Base-by-base conservation (phyloP, 2,797 vertebrate genomes). In the Pitangus sulphuratus region DNA sequence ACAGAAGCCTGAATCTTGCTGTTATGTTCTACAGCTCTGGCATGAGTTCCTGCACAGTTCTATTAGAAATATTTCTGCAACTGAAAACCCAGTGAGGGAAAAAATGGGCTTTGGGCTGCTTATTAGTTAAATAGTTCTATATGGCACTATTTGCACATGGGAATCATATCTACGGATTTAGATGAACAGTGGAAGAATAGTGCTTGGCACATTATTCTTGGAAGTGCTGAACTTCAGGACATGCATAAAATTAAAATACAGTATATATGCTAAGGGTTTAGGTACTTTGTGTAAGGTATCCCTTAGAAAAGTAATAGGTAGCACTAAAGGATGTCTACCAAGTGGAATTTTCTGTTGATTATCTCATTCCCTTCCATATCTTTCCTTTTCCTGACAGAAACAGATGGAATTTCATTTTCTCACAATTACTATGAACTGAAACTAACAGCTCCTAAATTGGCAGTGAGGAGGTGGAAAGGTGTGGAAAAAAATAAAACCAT, bases 371-470 rank as follows among this genome's bases (percentile, higher is more conserved):
- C 24, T 82, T 95, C 39, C 66, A 17, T 78, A 37, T 79, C 79
- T 78, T 91, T 87, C 47, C 80, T 81, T 82, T 94, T 87, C 61
- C 70, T 80, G 58, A 84, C 70, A 97, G 81, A 91, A 95, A 91
- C 91, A 96, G 91, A 93, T 89, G 88, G 86, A 93, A 92, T 89
- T 95, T 95, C 89, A 96, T 95, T 95, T 95, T 95, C 82, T 96
- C 92, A 71, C 81, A 71, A 91, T 96, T 93, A 78, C 81, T 87
- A 68, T 87, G 96, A 96, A 87, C 90, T 74, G 93, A 95, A 92
- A 94, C 86, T 94, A 97, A 95, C 95, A 94, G 74, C 68, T 96
- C 95, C 77, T 91, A 93, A 97, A 96, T 90, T 95, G 91, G 88
- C 84, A 93, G 62, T 72, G 86, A 92, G 93, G 80, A 92, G 92